These are phyloP conservation scores for Dipodomys spectabilis DNA, from an alignment of 2,113 vertebrate species.

Conservation along the genomic window DNA sequence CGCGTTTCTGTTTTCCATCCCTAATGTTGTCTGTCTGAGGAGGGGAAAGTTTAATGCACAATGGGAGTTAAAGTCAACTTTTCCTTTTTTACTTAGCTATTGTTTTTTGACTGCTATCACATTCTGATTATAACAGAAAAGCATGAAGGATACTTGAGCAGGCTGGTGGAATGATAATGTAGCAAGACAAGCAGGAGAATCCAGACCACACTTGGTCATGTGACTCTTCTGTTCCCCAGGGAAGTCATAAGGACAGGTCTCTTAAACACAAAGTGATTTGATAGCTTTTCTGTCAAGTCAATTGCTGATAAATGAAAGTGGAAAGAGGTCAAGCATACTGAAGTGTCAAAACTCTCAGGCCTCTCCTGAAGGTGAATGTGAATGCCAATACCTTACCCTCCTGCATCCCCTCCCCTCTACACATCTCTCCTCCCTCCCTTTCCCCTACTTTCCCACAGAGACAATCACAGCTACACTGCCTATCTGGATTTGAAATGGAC, in stretches of 20 bases:
- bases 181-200: background rate
- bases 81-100: background rate
- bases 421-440: background rate
- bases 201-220: background rate
- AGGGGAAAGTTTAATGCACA: background rate
- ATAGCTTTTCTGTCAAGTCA: background rate
- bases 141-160: background rate
- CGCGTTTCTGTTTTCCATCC: background rate
- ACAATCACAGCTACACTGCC: background rate
- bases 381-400: background rate
- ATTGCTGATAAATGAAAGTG: background rate
- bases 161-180: background rate
- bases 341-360: background rate
- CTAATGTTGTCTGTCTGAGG: background rate
- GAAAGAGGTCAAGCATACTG: background rate
- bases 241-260: background rate
- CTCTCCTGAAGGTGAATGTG: background rate
- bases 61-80: background rate
- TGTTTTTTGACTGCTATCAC: background rate
- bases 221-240: background rate
- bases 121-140: conserved; percentile 32
- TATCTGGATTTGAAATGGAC: background rate
- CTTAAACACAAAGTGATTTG: background rate
- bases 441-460: background rate
- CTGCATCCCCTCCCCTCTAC: no score